Conservation (phyloP, 1,140 invertebrate species). For the Drosophila serrata region DNA sequence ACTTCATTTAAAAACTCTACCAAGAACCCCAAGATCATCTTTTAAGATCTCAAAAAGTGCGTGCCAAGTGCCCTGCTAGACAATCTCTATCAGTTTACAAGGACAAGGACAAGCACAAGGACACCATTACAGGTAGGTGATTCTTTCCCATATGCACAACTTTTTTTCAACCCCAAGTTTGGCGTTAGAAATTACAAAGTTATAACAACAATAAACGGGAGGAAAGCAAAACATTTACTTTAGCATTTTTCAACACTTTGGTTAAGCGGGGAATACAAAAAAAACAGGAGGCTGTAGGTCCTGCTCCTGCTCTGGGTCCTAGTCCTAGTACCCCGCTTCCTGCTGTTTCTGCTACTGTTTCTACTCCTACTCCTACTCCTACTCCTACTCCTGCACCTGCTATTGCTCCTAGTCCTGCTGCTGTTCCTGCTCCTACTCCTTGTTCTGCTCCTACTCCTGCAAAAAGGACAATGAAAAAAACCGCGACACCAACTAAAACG, state of each 20-base stretch:
- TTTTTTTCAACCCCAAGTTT: no score
- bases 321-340: not conserved
- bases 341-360: not conserved
- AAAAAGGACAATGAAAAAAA: conserved; percentile 28
- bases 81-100: not conserved
- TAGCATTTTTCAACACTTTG: conserved; percentile 74
- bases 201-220: conserved; percentile 73
- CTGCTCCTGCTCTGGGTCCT: not conserved
- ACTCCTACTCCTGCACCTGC: not conserved
- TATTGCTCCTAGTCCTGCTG: not conserved
- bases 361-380: no score
- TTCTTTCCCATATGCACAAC: not conserved
- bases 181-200: conserved; percentile 75
- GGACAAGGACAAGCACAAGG: conserved; percentile 12
- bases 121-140: conserved; percentile 23
- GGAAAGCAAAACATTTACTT: conserved; percentile 78
- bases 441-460: not conserved
- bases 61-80: not conserved
- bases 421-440: not conserved
- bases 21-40: conserved; percentile 3
- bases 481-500: conserved; percentile 65
- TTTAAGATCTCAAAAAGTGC: conserved; percentile 17
- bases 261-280: conserved; percentile 5
- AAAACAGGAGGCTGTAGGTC: not conserved
- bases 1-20: not conserved